Base-by-base conservation (phyloP, 2,888 invertebrate species). In the Lasiommata megera region DNA sequence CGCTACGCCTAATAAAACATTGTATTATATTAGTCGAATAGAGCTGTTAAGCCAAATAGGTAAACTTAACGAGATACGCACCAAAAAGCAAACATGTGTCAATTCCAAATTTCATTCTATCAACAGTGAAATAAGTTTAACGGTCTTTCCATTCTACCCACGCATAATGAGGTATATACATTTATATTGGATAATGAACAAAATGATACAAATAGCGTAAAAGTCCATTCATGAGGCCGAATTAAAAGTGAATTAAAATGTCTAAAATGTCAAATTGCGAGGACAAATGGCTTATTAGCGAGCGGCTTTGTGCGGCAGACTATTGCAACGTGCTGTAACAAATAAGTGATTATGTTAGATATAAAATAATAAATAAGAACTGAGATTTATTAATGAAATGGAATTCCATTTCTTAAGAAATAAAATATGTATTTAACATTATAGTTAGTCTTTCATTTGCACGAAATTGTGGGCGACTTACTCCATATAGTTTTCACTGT, bases 201-300 rank as follows among this genome's bases (percentile, higher is more conserved):
- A 83, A 86, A 88, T 87, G 77, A 80, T 83, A 86, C 82, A 86
- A 88, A 83, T 79, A 77, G 82, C 82, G 83, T 88, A 88, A 88
- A 87, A 84, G 73, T 82, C 80, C 58, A 87, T 88, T 88, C 88
- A 86, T 84, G 81, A 82, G 72, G 79, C n/a, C 73, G 77, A 80
- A 88, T 88, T 87, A 88, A 84, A 87, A 81, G 74, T 78, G 74
- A 81, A 87, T 89, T 88, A 86, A 83, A 87, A 83, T 77, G 82
- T 84, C 86, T 84, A 81, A 88, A 87, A 88, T 83, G 83, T 86
- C 86, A 82, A 88, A 88, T 84, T 82, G 82, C 80, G 80, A 82
- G 85, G 81, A 83, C 81, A 74, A 73, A 73, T 75, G 71, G 80
- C 79, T 78, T 84, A 82, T 84, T 86, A 85, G 76, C 72, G 72